Conservation (phyloP, 2,113 vertebrate species). For the Vulpes vulpes region DNA sequence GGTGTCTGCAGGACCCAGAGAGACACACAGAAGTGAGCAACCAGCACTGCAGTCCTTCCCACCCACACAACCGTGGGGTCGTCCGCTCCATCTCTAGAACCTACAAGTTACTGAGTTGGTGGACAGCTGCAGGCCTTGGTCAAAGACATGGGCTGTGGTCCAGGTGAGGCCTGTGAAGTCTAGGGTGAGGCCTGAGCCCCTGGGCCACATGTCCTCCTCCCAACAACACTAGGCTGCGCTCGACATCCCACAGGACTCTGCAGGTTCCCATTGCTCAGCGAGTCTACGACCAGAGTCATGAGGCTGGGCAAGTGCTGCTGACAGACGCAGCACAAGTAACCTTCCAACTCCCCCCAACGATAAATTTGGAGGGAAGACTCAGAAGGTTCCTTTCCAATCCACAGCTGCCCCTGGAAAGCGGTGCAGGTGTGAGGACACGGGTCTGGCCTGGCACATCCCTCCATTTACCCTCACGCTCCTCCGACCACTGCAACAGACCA, state of each 20-base stretch:
- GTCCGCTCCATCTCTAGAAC: neutral
- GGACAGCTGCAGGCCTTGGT: fast-evolving
- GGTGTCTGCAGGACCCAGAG: neutral
- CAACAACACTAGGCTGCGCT: neutral
- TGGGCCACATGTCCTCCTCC: neutral
- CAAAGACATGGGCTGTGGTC: neutral
- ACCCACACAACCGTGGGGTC: too few species aligned
- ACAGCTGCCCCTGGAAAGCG: fast-evolving
- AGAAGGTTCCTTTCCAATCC: neutral
- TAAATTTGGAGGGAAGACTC: neutral
- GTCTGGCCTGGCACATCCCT: neutral
- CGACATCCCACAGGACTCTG: fast-evolving
- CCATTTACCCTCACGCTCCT: neutral
- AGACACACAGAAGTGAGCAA: neutral
- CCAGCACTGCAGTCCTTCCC: too few species aligned
- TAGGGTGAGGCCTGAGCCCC: neutral
- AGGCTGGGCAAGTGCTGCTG: neutral
- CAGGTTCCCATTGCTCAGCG: fast-evolving
- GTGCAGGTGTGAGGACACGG: neutral
- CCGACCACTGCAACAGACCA: fast-evolving
- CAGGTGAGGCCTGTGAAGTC: fast-evolving
- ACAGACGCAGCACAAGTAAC: too few species aligned
- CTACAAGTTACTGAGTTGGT: too few species aligned
- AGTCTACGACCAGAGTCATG: neutral
- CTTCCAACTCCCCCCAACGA: neutral